Base-by-base conservation (phyloP, 2,113 vertebrate genomes). In the Crypturellus undulatus region DNA sequence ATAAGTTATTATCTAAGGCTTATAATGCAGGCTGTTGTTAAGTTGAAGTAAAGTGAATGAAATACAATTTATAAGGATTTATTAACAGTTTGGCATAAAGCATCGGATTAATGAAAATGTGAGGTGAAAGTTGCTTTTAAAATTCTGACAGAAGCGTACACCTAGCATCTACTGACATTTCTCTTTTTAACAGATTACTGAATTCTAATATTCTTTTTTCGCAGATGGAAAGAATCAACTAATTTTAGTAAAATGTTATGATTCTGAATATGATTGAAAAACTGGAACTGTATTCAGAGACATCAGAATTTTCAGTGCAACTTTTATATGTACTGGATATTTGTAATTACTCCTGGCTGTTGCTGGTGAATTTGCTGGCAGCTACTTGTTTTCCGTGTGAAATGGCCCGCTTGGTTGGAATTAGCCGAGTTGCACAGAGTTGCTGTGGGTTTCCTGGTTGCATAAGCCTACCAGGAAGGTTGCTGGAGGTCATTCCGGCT, bases 401-500 rank as follows among this genome's bases (percentile, higher is more conserved):
- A 86, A 58, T 64, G 43, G 25, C 49, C 43, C 10, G 40, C 64
- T 93, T 81, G 18, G 28, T 81, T 86, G 83, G 47, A 21, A 21
- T 20, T 47, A 89, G 92, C 90, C 85, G 92, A 95, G 83, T 89
- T 75, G 78, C 72, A 64, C 90, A 84, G 73, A 64, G 63, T 45
- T 87, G 60, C 85, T 90, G 8, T 64, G 95, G 88, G 79, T 95
- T 96, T 96, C 93, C 90, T 5, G 40, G 58, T 96, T 95, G 85
- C 85, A 71, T 90, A 96, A 96, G 79, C 90, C 92, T 95, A 90
- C 82, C 85, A 93, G 93, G 93, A 94, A 92, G 95, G 90, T 64
- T 96, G 93, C 70, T 72, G 85, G 87, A 96, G 94, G 95, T 96
- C 90, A 65, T 4, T 43, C 87, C 92, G 90, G 77, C 0, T 42